Evolutionary conservation across 1,140 invertebrate genomes (phyloP), one percentile per base, ranked within the genome.

Genomic region (Drosophila orena): DNA sequence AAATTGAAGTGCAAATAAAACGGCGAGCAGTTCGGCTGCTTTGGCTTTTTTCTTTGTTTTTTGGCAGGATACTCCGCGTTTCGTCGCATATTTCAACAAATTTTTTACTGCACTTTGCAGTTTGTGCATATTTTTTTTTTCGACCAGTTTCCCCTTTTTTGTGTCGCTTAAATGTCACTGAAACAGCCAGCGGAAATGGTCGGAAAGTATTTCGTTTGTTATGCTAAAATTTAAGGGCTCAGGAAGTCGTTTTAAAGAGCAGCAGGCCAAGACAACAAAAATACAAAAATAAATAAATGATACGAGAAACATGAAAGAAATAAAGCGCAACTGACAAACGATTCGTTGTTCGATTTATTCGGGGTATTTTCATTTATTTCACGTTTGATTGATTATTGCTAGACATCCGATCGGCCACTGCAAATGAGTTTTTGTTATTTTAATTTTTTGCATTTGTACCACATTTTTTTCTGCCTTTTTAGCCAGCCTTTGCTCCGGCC

Each of bases 1-100:
- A 88, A 88, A 88, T 89, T 88, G 83, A 88, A 88, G 83, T 88
- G 83, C 83, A 88, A 88, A 88, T 88, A 86, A 86, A 86, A 86
- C 64, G 81, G 68, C 74, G 58, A 85, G 81, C 76, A 73, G 70
- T 77, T 84, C 71, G 60, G 37, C 44, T 58, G 10, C 24, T 46
- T 55, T 54, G 54, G 40, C 68, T 75, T 66, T 15, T n/a, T 46
- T 55, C 49, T 8, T 30, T 30, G 30, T 8, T 53, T 77, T 68
- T 76, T 27, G 59, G 35, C 24, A 20, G 42, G 52, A 64, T 43
- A 53, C 53, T 62, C 37, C 50, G 76, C 37, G 49, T 50, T 43
- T 62, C 50, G 73, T 77, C 72, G 72, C 72, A 76, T 76, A 76
- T 76, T 76, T 76, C 72, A 76, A 76, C 71, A 76, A 76, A 76